Base-by-base conservation (phyloP, 92 coral and sea anemone species). In the Heteractis magnifica region DNA sequence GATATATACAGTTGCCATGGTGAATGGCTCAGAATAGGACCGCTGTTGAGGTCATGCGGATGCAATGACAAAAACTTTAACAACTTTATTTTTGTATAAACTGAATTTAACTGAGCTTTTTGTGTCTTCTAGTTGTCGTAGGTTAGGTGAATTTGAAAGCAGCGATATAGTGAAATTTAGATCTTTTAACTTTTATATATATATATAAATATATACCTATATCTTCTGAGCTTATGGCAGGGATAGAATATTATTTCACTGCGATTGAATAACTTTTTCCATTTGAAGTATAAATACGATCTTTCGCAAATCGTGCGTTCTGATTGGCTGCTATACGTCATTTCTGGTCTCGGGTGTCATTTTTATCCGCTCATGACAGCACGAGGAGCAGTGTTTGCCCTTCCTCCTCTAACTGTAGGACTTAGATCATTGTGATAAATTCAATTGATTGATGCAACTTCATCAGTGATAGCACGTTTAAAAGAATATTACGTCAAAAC, bases 41-140 rank as follows among this genome's bases (percentile, higher is more conserved):
- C 91, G 73, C 79, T 79, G 88, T 90, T 97, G 52, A 83, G 85
- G 6, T 84, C 90, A 77, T 97, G 99, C 77, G 83, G 86, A 78
- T 92, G 98, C 81, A 81, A 89, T 49, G 87, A 92, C 84, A 71
- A 92, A 72, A 77, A 83, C 49, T 97, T 97, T 88, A 94, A 92
- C 81, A 97, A 94, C 86, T 97, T 94, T 71, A 94, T 94, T 72
- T 97, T 97, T 86, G 93, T 97, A 85, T 97, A 87, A 93, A 84
- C 71, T 21, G 20, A 81, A 51, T 51, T 44, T 49, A 34, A 14
- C 12, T 11, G 1, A 74, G 15, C 10, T n/a, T 49, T 74, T 49
- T 26, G 26, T 26, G 26, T 26, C 26, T 26, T 11, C 15, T 74
- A 44, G 56, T 72, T 19, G 51, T 50, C 18, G 15, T 51, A 76